Percentiles rank a stretch among this genome's conserved stretches.
phyloP scores from a whole-genome alignment of 2,797 vertebrate genomes.

The Cyclopterus lumpus region DNA sequence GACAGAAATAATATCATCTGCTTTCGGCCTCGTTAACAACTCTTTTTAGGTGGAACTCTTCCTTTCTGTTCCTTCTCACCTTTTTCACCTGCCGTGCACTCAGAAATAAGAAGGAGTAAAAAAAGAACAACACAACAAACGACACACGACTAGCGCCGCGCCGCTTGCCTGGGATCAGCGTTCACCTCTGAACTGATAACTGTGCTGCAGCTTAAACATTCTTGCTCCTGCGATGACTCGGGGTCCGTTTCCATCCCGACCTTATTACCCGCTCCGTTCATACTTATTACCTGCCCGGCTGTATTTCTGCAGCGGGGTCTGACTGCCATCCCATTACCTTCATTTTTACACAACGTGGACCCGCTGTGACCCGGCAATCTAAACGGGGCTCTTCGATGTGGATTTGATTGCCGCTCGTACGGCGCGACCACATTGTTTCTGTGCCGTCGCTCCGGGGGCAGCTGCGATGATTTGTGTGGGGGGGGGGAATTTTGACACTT shows the following conservation, averaged over 20 bases:
- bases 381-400: slow-evolving; percentile 80
- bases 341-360: slow-evolving; percentile 75
- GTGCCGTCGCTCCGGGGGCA: slow-evolving; percentile 63
- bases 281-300: slow-evolving; percentile 76
- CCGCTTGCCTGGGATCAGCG: slow-evolving; percentile 57
- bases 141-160: slow-evolving; percentile 30
- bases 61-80: background rate
- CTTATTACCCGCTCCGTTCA: slow-evolving; percentile 76
- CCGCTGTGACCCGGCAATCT: slow-evolving; percentile 75
- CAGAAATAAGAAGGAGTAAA: slow-evolving; percentile 35
- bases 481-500: slow-evolving; percentile 79
- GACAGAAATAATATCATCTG: background rate
- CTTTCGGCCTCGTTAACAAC: too few species aligned
- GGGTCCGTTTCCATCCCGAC: slow-evolving; percentile 71
- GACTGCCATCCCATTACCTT: slow-evolving; percentile 78
- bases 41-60: slow-evolving; percentile 15
- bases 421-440: slow-evolving; percentile 74
- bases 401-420: slow-evolving; percentile 73
- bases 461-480: slow-evolving; percentile 79
- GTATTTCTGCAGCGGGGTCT: slow-evolving; percentile 61
- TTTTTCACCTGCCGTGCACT: slow-evolving; percentile 31
- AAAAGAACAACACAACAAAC: slow-evolving; percentile 18
- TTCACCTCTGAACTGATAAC: slow-evolving; percentile 73
- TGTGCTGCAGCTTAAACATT: slow-evolving; percentile 65
- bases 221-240: slow-evolving; percentile 64